Evolutionary conservation across 2,113 vertebrate genomes (phyloP).

Genomic region (Smithornis capensis): DNA sequence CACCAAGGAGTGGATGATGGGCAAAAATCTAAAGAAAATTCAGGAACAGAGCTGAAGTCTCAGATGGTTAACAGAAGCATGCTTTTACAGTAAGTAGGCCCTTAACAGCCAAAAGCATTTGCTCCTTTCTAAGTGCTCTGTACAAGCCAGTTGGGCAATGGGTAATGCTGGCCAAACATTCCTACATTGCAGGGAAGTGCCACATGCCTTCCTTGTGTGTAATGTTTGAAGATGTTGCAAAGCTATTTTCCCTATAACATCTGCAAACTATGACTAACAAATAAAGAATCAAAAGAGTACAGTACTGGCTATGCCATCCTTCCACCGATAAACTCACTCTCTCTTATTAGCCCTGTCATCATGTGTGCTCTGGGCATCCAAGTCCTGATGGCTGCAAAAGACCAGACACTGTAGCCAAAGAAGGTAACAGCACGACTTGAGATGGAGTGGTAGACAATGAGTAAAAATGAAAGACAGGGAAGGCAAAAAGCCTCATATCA

Average conservation of each 20-base stretch:
- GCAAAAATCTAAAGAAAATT: neutral
- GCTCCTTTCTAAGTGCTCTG: neutral
- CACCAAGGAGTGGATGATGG: neutral
- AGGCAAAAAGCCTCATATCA: neutral
- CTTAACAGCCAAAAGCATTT: neutral
- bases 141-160: neutral
- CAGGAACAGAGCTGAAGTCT: neutral
- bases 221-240: neutral
- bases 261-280: neutral
- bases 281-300: neutral
- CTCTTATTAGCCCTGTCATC: neutral
- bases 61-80: neutral
- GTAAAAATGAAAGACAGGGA: neutral
- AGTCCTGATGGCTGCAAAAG: neutral
- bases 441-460: neutral
- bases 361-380: neutral
- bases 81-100: neutral
- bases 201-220: neutral
- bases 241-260: neutral
- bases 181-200: neutral
- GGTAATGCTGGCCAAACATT: neutral
- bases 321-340: accelerated
- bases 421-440: neutral
- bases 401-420: neutral
- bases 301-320: neutral